Conservation (phyloP, 1,140 invertebrate genomes). For the Tenebrio molitor region DNA sequence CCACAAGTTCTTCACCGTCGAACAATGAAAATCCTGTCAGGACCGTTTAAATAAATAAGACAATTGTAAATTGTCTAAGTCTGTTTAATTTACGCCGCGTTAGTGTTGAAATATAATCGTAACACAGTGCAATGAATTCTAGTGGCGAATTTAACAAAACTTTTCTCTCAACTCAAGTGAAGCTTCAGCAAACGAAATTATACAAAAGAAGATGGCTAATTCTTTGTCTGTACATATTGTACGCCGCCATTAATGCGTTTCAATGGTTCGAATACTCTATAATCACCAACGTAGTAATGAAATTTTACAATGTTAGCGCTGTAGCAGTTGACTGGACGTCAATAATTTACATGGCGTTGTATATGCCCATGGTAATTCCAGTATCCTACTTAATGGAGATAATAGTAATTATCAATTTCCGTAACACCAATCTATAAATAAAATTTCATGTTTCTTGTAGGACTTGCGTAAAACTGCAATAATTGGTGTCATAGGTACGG, state of each 20-base stretch:
- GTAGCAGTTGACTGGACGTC: slow-evolving; percentile 76
- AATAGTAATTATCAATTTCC: slow-evolving; percentile 52
- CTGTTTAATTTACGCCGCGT: background rate
- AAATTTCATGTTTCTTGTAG: slow-evolving; percentile 49
- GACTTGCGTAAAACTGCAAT: slow-evolving; percentile 64
- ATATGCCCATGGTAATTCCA: slow-evolving; percentile 59
- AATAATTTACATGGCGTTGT: slow-evolving; percentile 59
- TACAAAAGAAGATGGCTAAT: slow-evolving; percentile 57
- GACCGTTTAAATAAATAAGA: slow-evolving; percentile 5
- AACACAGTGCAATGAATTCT: background rate
- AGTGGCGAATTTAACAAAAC: no score
- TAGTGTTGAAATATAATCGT: background rate
- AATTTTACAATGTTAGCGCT: slow-evolving; percentile 70
- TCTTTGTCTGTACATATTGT: slow-evolving; percentile 52
- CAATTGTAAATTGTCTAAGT: slow-evolving; percentile 34
- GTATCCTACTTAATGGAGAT: slow-evolving; percentile 59
- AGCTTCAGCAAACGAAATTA: slow-evolving; percentile 11
- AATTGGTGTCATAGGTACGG: slow-evolving; percentile 64
- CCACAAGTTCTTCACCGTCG: no score
- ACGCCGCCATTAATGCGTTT: slow-evolving; percentile 68
- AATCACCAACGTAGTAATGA: slow-evolving; percentile 69
- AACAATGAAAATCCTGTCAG: background rate
- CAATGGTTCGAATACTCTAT: slow-evolving; percentile 74
- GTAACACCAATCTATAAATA: background rate
- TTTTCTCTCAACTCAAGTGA: background rate